Conservation (phyloP, 2,797 vertebrate species). For the Tokudaia tokunoshimensis region DNA sequence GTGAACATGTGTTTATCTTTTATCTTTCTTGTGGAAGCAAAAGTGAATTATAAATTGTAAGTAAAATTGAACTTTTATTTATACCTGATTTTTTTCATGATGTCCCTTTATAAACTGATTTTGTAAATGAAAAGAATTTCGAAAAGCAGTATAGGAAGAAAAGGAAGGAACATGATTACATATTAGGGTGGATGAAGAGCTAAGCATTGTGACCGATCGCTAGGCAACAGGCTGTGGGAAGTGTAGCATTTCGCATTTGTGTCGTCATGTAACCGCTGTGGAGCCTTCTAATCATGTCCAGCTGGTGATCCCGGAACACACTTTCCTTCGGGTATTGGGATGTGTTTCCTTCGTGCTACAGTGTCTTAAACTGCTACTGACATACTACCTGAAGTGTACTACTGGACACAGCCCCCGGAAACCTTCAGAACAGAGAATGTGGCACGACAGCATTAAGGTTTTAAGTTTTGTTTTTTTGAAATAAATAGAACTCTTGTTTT, state of each 20-base stretch:
- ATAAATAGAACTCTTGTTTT: slow-evolving; percentile 89
- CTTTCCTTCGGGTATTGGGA: slow-evolving; percentile 4
- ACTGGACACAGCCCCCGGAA: background rate
- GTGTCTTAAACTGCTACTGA: slow-evolving; percentile 56
- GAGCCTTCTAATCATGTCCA: slow-evolving; percentile 77
- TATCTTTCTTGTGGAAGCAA: slow-evolving; percentile 65
- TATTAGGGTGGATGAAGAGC: background rate
- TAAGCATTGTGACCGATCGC: background rate
- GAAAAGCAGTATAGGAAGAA: slow-evolving; percentile 38
- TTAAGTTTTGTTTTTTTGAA: slow-evolving; percentile 83
- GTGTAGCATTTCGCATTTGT: slow-evolving; percentile 67
- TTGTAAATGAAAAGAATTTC: slow-evolving; percentile 49
- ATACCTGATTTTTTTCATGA: slow-evolving; percentile 16
- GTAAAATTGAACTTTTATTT: slow-evolving; percentile 64
- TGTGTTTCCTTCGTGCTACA: slow-evolving; percentile 58
- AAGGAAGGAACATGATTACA: background rate
- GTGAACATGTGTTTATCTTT: slow-evolving; percentile 58
- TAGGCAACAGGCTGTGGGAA: slow-evolving; percentile 75
- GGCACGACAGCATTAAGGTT: slow-evolving; percentile 81
- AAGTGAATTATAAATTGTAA: slow-evolving; percentile 41
- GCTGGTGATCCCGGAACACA: slow-evolving; percentile 69
- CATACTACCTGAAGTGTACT: background rate
- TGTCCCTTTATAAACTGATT: slow-evolving; percentile 57
- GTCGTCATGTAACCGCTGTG: slow-evolving; percentile 62
- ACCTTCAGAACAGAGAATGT: slow-evolving; percentile 82